A percentile compares a stretch with the other conserved stretches of the same genome.
Conservation (phyloP, 2,888 invertebrate genomes). For the Octonoba sinensis region DNA sequence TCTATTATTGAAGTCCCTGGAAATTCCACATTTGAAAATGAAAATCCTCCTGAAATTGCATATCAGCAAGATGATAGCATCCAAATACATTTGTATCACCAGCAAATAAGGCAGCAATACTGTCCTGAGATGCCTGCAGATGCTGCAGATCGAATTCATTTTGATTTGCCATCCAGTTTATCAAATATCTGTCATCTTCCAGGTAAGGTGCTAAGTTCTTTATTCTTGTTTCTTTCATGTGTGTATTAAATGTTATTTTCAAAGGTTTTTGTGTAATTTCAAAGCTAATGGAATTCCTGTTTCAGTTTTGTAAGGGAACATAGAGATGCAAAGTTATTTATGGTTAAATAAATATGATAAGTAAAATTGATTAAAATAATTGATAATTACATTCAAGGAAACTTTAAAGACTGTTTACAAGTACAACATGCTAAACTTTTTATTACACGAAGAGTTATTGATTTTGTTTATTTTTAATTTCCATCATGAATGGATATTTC, state of each 20-base stretch:
- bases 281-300: too few relatives aligned
- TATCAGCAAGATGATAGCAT: constrained; percentile 66
- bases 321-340: too few relatives aligned
- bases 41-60: constrained; percentile 47
- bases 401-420: too few relatives aligned
- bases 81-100: constrained; percentile 65
- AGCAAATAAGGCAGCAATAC: constrained; percentile 66
- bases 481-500: too few relatives aligned
- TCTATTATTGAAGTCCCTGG: constrained; percentile 56
- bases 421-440: too few relatives aligned
- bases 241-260: neutral
- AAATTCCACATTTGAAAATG: constrained; percentile 28
- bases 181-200: constrained; percentile 20
- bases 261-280: neutral
- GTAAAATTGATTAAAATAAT: too few relatives aligned
- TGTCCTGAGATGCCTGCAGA: constrained; percentile 22
- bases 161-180: constrained; percentile 20
- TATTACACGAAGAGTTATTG: too few relatives aligned
- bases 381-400: too few relatives aligned
- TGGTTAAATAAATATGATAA: too few relatives aligned
- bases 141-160: constrained; percentile 25
- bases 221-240: too few relatives aligned
- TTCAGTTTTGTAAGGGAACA: too few relatives aligned
- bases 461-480: too few relatives aligned
- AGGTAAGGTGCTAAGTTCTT: constrained; percentile 6